Evolutionary conservation across 2,888 invertebrate genomes (phyloP).

Genomic region (Luperina nickerlii): DNA sequence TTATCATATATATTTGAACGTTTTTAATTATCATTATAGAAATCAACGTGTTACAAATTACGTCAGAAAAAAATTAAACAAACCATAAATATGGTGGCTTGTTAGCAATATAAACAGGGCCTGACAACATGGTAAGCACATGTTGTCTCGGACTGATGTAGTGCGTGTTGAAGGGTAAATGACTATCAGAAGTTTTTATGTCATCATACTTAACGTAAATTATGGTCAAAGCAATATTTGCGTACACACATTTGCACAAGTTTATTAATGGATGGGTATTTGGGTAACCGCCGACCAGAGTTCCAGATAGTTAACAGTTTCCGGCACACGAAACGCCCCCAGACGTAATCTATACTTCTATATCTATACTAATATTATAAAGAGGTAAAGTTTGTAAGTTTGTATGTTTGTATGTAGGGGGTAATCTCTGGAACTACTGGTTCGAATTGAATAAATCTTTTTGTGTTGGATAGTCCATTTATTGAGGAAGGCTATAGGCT

Average conservation of each 20-base stretch:
- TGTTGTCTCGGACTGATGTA: conserved; percentile 62
- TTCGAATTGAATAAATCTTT: no score
- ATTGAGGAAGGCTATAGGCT: no score
- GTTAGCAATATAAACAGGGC: conserved; percentile 63
- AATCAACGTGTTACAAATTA: conserved; percentile 49
- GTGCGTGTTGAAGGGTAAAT: conserved; percentile 39
- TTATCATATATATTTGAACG: no score
- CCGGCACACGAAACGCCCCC: not conserved
- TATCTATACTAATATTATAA: no score
- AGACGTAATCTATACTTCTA: no score
- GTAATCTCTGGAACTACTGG: no score
- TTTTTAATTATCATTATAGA: no score
- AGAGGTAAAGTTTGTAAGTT: no score
- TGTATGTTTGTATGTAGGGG: no score
- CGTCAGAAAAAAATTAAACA: conserved; percentile 66
- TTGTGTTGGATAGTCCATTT: no score
- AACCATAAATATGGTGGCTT: conserved; percentile 68
- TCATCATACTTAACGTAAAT: conserved; percentile 3
- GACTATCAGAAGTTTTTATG: conserved; percentile 31
- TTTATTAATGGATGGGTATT: not conserved
- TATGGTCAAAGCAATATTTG: not conserved
- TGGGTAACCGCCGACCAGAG: not conserved
- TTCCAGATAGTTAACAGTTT: not conserved
- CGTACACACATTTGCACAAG: no score
- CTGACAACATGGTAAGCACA: conserved; percentile 74